Base-by-base conservation (phyloP, 2,888 invertebrate species). In the Ctena decussata region DNA sequence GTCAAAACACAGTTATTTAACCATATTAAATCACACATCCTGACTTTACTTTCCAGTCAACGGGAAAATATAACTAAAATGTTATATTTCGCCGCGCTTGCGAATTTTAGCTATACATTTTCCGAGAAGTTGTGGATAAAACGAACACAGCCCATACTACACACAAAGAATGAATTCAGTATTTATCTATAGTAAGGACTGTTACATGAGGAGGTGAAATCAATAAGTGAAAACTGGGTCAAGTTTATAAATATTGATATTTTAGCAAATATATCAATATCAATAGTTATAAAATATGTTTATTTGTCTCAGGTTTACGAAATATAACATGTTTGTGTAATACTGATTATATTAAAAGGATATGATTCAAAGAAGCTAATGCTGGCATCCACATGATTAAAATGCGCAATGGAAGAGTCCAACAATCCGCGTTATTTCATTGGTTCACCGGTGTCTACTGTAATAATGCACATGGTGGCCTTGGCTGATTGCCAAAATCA, bases 341-440 rank as follows among this genome's bases (percentile, higher is more conserved):
- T n/a, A n/a, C n/a, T n/a, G n/a, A n/a, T n/a, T n/a, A n/a, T n/a
- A n/a, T n/a, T n/a, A n/a, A n/a, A n/a, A n/a, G n/a, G n/a, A n/a
- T n/a, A n/a, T n/a, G n/a, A n/a, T n/a, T n/a, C n/a, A n/a, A n/a
- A n/a, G n/a, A n/a, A n/a, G n/a, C n/a, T n/a, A n/a, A n/a, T n/a
- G n/a, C n/a, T n/a, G n/a, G n/a, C n/a, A n/a, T n/a, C n/a, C n/a
- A n/a, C n/a, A n/a, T n/a, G n/a, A n/a, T n/a, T n/a, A n/a, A 30
- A n/a, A 27, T 21, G 24, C 32, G 57, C 30, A 82, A 69, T 81
- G 86, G 78, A 41, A 60, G 24, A 71, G 76, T 72, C 83, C 80
- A 72, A 46, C 35, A 65, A 35, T 76, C 49, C 65, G 77, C 46
- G 80, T 53, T 73, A 60, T 80, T 74, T 83, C 80, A 86, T 86